Evolutionary conservation across 1,140 invertebrate genomes (phyloP).

Genomic region (Thrips palmi): DNA sequence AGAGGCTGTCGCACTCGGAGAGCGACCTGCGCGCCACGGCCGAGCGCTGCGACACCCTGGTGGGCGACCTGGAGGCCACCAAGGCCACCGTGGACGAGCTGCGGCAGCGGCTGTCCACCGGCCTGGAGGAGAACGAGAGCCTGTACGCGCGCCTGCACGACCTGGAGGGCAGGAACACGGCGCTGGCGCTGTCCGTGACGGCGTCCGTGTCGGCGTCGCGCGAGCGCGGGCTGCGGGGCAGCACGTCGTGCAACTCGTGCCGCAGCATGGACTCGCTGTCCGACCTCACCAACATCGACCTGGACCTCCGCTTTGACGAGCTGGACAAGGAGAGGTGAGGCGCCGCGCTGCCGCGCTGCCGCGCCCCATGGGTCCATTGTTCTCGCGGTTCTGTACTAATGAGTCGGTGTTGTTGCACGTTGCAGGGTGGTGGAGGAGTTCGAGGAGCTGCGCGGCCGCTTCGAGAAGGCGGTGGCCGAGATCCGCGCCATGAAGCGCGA

Average conservation of each 20-base stretch:
- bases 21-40: conserved; percentile 38
- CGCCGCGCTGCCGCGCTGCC: background rate
- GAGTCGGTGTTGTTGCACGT: background rate
- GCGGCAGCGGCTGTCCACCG: conserved; percentile 33
- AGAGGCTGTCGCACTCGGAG: conserved; percentile 37
- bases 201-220: too few relatives aligned
- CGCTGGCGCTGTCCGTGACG: conserved; percentile 22
- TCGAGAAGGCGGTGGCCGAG: conserved; percentile 65
- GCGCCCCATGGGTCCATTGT: background rate
- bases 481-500: conserved; percentile 65
- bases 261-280: conserved; percentile 58
- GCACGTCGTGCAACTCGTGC: conserved; percentile 27
- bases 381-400: background rate
- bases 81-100: conserved; percentile 25
- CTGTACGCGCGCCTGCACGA: conserved; percentile 48
- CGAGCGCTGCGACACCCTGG: conserved; percentile 37
- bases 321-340: conserved; percentile 46
- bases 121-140: conserved; percentile 58
- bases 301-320: conserved; percentile 50
- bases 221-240: conserved; percentile 25
- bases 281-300: conserved; percentile 59
- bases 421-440: conserved; percentile 56
- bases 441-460: conserved; percentile 48
- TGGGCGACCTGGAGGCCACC: conserved; percentile 34
- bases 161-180: conserved; percentile 35